Percentiles rank a stretch among this genome's conserved stretches.
phyloP scores from a whole-genome alignment of 37 sponge, comb jelly and placozoan species.

The Geodia barretti region DNA sequence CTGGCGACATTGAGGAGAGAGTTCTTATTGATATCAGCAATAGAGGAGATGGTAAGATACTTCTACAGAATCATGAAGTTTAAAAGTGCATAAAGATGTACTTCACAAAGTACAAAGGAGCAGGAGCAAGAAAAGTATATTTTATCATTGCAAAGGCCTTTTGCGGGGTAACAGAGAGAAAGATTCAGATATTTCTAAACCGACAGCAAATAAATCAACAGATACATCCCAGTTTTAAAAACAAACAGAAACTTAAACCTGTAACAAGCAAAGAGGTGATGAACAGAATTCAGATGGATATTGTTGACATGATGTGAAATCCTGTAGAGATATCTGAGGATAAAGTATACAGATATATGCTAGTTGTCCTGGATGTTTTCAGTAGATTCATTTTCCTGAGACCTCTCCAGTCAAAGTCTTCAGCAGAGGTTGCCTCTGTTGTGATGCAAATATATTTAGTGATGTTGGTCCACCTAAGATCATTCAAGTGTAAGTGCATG shows the following conservation, averaged over 20 bases:
- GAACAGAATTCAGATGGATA: constrained; percentile 6
- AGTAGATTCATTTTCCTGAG: background rate
- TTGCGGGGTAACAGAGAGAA: background rate
- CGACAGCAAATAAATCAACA: background rate
- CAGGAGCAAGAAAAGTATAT: constrained; percentile 9
- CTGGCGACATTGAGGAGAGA: background rate
- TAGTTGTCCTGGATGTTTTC: background rate
- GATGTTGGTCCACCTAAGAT: constrained; percentile 16
- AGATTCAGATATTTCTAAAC: background rate
- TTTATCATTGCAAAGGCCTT: background rate
- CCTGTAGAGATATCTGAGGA: background rate
- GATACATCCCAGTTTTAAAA: constrained; percentile 1
- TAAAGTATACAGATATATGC: background rate
- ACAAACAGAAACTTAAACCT: constrained; percentile 1
- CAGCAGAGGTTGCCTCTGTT: background rate
- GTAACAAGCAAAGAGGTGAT: background rate
- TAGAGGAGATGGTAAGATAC: background rate
- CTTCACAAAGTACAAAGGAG: constrained; percentile 17
- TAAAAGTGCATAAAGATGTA: background rate
- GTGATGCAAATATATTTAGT: background rate
- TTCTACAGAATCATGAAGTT: constrained; percentile 3
- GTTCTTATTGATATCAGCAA: background rate
- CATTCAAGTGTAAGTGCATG: too few relatives aligned
- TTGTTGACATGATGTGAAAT: constrained; percentile 12
- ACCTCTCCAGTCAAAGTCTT: background rate